Base-by-base conservation (phyloP, 2,797 vertebrate species). In the Gallinago stenura region DNA sequence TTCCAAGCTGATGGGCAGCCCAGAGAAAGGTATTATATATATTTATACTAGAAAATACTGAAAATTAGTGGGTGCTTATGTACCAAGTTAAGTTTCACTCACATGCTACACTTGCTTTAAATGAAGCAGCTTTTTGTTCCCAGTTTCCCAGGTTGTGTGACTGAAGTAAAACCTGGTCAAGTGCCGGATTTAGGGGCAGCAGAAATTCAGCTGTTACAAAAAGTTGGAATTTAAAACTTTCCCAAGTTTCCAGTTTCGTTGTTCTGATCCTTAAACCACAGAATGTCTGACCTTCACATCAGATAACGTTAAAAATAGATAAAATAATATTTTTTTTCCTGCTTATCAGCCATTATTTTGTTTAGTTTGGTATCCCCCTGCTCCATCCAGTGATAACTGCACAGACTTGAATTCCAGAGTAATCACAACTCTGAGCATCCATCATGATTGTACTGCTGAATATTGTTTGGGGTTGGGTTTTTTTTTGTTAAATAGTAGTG, bases 101-200 rank as follows among this genome's bases (percentile, higher is more conserved):
- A 48, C 68, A 89, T 93, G 94, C 86, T 96, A 69, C 70, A 45
- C 95, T 95, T 94, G 89, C 50, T 97, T 92, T 97, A 76, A 87
- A 82, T 75, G 69, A 83, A 90, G 70, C 70, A 93, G 61, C 58
- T 51, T 94, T 92, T 56, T 87, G 31, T 65, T 83, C 41, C 57
- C 37, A 28, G 12, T 61, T 93, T 88, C 70, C 39, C 64, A 82
- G 43, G 37, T 33, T 43, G 41, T n/a, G 31, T 57, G 60, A 53
- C 57, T 45, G 22, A 86, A 84, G 65, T 71, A 73, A 68, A 87
- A 75, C 31, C n/a, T 87, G 81, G 81, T 45, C 76, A 69, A 75
- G 60, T 41, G 12, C 21, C 26, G 31, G 54, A 45, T 53, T 58
- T 58, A 57, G 43, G 61, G 65, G 48, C 33, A 43, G 22, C 75